phyloP scores from a whole-genome alignment of 1,140 invertebrate species.

The Harpegnathos saltator region DNA sequence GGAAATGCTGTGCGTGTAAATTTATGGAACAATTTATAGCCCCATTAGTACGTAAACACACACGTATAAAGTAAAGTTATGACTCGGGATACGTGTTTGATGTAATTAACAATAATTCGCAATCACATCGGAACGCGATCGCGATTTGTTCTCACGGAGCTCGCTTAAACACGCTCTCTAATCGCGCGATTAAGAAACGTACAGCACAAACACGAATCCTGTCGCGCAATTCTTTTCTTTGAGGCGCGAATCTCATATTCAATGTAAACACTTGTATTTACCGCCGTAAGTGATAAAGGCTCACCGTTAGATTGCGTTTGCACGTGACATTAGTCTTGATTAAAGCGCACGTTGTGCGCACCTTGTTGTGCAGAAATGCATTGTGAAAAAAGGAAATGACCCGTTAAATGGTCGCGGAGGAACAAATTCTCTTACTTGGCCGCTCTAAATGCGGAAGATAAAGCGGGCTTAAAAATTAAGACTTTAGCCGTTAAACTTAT shows the following conservation, averaged over 20 bases:
- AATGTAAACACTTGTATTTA: slow-evolving; percentile 12
- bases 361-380: not conserved
- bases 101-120: not conserved
- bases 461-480: slow-evolving; percentile 59
- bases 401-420: slow-evolving; percentile 42
- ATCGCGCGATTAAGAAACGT: slow-evolving; percentile 18
- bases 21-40: too few relatives aligned
- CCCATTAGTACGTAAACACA: too few relatives aligned
- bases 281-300: slow-evolving; percentile 27
- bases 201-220: not conserved
- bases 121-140: not conserved
- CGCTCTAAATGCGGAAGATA: slow-evolving; percentile 46
- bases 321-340: slow-evolving; percentile 27
- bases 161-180: not conserved
- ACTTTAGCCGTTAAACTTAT: slow-evolving; percentile 45
- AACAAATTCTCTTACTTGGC: slow-evolving; percentile 50
- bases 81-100: too few relatives aligned
- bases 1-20: too few relatives aligned
- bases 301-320: not conserved
- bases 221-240: not conserved
- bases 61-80: too few relatives aligned
- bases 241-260: not conserved
- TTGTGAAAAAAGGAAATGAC: slow-evolving; percentile 34
- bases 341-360: slow-evolving; percentile 36
- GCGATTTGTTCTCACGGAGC: too few relatives aligned